Conservation (phyloP, 2,113 vertebrate genomes). For the Todiramphus chloris region DNA sequence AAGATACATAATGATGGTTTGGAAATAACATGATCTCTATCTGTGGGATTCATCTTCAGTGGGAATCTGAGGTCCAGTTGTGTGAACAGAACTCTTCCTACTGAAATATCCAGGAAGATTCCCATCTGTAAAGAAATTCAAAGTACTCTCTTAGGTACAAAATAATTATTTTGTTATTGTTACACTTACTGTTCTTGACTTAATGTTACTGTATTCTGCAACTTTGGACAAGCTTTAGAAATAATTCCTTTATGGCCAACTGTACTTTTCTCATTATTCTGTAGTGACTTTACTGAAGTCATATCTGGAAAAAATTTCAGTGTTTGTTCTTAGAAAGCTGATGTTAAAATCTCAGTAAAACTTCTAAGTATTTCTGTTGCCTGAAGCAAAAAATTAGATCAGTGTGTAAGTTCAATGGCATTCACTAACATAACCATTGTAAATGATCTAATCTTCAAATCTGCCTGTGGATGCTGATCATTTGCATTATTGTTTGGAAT, state of each 20-base stretch:
- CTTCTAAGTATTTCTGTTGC: not conserved
- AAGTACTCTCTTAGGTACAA: not conserved
- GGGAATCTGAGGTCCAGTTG: not conserved
- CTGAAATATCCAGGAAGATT: not conserved
- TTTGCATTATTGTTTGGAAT: not conserved
- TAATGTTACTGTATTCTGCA: not conserved
- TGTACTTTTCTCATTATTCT: not conserved
- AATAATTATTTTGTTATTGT: not conserved
- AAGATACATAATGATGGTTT: not conserved
- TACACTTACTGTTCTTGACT: not conserved
- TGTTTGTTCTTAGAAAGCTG: not conserved
- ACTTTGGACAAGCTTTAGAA: not conserved
- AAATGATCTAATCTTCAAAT: not conserved
- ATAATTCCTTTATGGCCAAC: not conserved
- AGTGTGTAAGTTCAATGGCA: not conserved
- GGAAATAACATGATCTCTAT: not conserved
- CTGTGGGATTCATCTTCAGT: fast-evolving
- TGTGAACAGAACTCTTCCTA: not conserved
- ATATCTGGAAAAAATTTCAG: not conserved
- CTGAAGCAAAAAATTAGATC: not conserved
- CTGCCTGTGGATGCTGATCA: not conserved
- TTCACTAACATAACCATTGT: not conserved
- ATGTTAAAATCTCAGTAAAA: not conserved
- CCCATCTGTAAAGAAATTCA: not conserved
- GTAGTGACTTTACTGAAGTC: not conserved